Evolutionary conservation across 2,797 vertebrate genomes (phyloP), one percentile per base, ranked within the genome.

Genomic region (Coregonus ussuriensis): DNA sequence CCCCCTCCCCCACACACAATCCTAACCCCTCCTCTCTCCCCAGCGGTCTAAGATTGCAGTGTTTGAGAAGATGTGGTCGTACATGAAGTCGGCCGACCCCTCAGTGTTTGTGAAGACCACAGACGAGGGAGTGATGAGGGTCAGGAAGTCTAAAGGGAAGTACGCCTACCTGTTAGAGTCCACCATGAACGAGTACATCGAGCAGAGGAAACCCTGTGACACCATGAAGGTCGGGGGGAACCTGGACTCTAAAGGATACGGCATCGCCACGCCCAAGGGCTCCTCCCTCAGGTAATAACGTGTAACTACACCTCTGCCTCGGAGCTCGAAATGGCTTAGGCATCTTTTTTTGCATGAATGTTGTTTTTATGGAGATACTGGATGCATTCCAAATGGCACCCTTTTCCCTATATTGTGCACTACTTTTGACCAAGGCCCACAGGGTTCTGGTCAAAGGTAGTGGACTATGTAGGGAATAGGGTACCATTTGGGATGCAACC

Each of bases 11-110:
- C 41, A 47, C 41, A 47, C 41, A 47, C 41, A 31, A 3, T 6
- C 15, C 4, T 15, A 56, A 52, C 41, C n/a, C 56, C 3, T 25
- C 14, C 68, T 71, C 25, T 62, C 15, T 73, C 72, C 0, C 0
- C 94, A 99, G 98, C 94, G 98, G 88, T 99, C 98, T 53, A 99
- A 99, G 94, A 99, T 99, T 16, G 98, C 98, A 0, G 98, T 99
- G 82, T 99, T 99, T 91, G 98, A 99, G 94, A 99, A 99, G 94
- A 99, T 99, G 98, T 99, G 98, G 98, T 99, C 98, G 0, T 99
- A 99, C 91, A 99, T 99, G 98, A 99, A 99, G 89, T 96, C 97
- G 2, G 98, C 98, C 0, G 98, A 99, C 82, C 98, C 98, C 15
- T 98, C 97, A 0, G 98, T 99, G 93, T 99, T 99, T 83, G 98